A percentile compares a stretch with the other conserved stretches of the same genome.
Evolutionary conservation across 2,113 vertebrate genomes (phyloP).

Genomic region (Sphyrna mokarran): DNA sequence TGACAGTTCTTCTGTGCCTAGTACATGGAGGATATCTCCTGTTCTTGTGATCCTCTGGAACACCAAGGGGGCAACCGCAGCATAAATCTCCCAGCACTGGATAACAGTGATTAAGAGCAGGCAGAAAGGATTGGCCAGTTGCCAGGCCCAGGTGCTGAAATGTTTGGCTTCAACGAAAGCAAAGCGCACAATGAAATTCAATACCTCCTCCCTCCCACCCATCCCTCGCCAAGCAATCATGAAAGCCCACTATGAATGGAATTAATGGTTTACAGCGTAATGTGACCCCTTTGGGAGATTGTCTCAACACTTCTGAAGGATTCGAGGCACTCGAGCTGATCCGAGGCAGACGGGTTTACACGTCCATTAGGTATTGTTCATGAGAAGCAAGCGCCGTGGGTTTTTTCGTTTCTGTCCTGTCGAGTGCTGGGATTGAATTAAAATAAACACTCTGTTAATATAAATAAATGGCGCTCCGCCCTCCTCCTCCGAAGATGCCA

Average conservation of each 20-base stretch:
- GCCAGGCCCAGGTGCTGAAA: background rate
- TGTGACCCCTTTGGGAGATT: background rate
- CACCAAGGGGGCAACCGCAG: background rate
- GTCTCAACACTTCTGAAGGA: background rate
- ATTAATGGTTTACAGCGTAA: background rate
- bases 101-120: background rate
- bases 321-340: background rate
- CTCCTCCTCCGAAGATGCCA: background rate
- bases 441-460: background rate
- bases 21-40: background rate
- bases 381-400: background rate
- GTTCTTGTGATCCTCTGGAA: background rate
- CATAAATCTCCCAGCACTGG: background rate
- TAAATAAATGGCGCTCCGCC: background rate
- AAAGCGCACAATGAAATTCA: background rate
- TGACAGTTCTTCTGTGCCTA: background rate
- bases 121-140: background rate
- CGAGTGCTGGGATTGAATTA: background rate
- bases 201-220: background rate
- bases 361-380: background rate
- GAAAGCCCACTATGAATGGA: background rate
- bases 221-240: background rate
- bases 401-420: background rate
- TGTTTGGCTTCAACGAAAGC: slow-evolving; percentile 4
- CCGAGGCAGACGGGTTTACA: background rate